phyloP scores from a whole-genome alignment of 2,888 invertebrate genomes.

The Drepana falcataria region DNA sequence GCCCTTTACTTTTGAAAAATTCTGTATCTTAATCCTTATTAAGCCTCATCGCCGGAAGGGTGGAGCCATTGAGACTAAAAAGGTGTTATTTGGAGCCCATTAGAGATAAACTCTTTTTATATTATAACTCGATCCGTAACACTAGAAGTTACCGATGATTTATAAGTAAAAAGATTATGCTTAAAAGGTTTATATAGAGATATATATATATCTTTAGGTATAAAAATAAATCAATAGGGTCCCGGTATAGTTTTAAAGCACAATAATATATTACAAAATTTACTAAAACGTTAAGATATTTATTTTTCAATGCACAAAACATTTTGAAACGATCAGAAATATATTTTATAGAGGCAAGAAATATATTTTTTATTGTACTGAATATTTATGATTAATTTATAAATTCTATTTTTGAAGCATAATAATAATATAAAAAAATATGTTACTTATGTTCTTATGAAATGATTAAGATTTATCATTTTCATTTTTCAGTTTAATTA shows the following conservation, averaged over 20 bases:
- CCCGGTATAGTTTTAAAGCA: too few relatives aligned
- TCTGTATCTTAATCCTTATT: constrained; percentile 75
- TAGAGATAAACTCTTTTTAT: constrained; percentile 53
- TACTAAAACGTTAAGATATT: too few relatives aligned
- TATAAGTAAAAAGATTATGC: constrained; percentile 42
- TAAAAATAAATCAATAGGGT: too few relatives aligned
- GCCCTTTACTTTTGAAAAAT: constrained; percentile 69
- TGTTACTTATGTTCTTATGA: not conserved
- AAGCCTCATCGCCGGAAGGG: constrained; percentile 63
- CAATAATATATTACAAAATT: too few relatives aligned
- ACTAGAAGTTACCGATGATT: constrained; percentile 48
- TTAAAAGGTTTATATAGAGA: constrained; percentile 11
- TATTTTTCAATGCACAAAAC: too few relatives aligned
- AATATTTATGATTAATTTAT: too few relatives aligned
- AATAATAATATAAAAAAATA: not conserved
- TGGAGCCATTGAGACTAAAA: constrained; percentile 55
- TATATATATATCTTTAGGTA: not conserved
- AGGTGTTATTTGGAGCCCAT: constrained; percentile 69
- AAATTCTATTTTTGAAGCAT: too few relatives aligned
- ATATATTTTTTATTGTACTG: too few relatives aligned
- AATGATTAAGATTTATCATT: too few relatives aligned
- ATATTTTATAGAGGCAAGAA: too few relatives aligned
- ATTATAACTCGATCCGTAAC: constrained; percentile 55
- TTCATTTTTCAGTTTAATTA: too few relatives aligned
- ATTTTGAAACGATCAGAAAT: too few relatives aligned